Evolutionary conservation across 2,113 vertebrate species (phyloP).

Genomic region (Atrichornis clamosus): DNA sequence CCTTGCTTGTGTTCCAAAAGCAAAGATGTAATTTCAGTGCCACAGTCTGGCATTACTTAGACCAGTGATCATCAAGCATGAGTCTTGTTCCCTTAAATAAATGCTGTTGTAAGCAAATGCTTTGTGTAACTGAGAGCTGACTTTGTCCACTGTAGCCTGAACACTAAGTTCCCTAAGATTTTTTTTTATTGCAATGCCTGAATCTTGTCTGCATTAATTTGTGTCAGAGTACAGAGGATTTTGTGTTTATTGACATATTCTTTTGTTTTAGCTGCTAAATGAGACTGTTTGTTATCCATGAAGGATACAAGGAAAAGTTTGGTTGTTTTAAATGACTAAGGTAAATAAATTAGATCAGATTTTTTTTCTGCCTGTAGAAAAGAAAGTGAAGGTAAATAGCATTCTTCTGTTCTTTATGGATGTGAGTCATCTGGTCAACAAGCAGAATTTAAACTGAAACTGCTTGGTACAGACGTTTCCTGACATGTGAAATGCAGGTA

Average conservation of each 20-base stretch:
- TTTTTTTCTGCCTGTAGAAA: background rate
- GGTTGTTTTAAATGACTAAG: background rate
- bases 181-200: background rate
- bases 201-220: background rate
- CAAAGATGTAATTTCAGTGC: background rate
- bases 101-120: background rate
- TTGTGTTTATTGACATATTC: background rate
- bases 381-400: background rate
- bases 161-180: background rate
- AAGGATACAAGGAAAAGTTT: background rate
- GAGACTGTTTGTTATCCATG: background rate
- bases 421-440: background rate
- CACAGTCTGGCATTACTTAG: background rate
- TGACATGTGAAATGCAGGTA: background rate
- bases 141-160: background rate
- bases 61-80: background rate
- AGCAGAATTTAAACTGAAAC: background rate
- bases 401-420: background rate
- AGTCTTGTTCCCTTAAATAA: background rate
- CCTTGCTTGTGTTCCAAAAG: background rate
- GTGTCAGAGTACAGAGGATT: background rate
- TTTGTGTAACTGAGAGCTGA: background rate
- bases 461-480: background rate
- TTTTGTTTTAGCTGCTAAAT: background rate
- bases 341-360: background rate